These are phyloP conservation scores for Melanerpes aurifrons DNA, from an alignment of 2,113 vertebrate genomes.

Conservation along the genomic window DNA sequence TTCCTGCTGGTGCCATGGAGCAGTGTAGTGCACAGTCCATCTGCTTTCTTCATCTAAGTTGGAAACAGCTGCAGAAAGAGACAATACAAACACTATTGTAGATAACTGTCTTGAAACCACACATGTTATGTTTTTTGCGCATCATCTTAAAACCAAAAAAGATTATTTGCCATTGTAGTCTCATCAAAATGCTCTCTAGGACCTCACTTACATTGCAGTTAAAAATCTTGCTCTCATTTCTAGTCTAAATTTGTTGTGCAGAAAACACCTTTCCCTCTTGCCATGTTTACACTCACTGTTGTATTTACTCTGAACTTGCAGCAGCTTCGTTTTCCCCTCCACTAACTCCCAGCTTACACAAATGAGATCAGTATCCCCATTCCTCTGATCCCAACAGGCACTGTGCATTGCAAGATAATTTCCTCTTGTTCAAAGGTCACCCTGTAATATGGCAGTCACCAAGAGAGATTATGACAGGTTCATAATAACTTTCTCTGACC, in stretches of 20 bases:
- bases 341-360: background rate
- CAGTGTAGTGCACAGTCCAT: conserved; percentile 96
- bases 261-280: background rate
- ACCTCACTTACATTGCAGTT: background rate
- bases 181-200: background rate
- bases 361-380: background rate
- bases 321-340: background rate
- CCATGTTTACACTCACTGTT: background rate
- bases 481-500: background rate
- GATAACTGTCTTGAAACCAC: background rate
- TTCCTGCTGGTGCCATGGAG: conserved; percentile 96
- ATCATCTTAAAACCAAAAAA: background rate
- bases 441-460: background rate
- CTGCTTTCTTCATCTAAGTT: conserved; percentile 97
- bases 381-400: rapidly evolving
- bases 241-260: background rate
- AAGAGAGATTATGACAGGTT: background rate
- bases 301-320: background rate
- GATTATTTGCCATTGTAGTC: background rate
- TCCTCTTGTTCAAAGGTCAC: background rate
- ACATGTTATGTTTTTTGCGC: rapidly evolving
- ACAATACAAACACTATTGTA: background rate
- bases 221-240: background rate
- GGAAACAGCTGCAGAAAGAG: conserved; percentile 87
- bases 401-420: background rate